These are phyloP conservation scores for Lepus townsendii DNA, from an alignment of 2,797 vertebrate species.

Conservation along the genomic window DNA sequence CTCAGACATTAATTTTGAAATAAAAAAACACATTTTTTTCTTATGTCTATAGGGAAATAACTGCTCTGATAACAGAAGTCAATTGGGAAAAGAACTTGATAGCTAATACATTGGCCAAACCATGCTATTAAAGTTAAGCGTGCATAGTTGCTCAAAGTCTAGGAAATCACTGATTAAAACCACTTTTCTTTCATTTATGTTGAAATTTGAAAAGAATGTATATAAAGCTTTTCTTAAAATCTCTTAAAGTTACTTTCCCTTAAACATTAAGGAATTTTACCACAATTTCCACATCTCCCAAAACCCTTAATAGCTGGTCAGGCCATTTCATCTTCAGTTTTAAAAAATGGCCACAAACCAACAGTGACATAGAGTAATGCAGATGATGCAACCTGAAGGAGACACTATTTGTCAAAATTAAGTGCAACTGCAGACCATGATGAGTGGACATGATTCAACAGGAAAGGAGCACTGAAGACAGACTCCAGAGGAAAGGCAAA, in stretches of 20 bases:
- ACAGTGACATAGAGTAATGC: constrained; percentile 84
- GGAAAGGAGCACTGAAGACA: constrained; percentile 76
- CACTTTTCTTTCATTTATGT: constrained; percentile 93
- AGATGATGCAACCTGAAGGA: constrained; percentile 85
- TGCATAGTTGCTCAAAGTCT: constrained; percentile 94
- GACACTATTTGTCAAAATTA: constrained; percentile 85
- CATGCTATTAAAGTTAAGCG: constrained; percentile 95
- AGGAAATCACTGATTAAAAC: constrained; percentile 93
- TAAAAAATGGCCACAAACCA: constrained; percentile 89
- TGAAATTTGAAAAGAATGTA: constrained; percentile 91
- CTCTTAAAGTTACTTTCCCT: constrained; percentile 94
- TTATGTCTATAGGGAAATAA: constrained; percentile 86
- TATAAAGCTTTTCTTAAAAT: constrained; percentile 94
- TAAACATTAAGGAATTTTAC: constrained; percentile 99
- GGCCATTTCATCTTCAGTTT: constrained; percentile 88
- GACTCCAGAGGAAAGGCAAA: constrained; percentile 83
- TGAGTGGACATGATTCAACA: constrained; percentile 82
- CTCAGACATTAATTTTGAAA: constrained; percentile 85
- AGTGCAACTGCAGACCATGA: constrained; percentile 85
- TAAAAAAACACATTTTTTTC: constrained; percentile 80
- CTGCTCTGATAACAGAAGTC: constrained; percentile 82
- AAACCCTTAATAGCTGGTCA: constrained; percentile 91
- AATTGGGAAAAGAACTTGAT: constrained; percentile 82
- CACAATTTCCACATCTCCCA: constrained; percentile 90
- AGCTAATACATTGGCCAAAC: constrained; percentile 89